Conservation (phyloP, 2,888 invertebrate genomes). For the Drosophila testacea region DNA sequence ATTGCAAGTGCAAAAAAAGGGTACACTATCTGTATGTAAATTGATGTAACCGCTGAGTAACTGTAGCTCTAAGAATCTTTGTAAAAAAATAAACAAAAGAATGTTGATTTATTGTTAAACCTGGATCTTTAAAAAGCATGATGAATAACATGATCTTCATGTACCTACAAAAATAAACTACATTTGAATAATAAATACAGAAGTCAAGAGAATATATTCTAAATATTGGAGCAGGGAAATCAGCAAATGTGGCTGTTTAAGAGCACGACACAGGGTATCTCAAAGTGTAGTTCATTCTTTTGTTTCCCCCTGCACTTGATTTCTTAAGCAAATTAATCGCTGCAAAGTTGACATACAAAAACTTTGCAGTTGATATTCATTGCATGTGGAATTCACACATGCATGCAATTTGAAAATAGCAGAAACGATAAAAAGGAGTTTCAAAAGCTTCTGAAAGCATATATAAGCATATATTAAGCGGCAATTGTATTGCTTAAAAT, state of each 20-base stretch:
- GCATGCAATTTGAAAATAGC: background rate
- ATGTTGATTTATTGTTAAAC: too few species aligned
- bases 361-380: conserved; percentile 20
- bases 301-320: conserved; percentile 15
- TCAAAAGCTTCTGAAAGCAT: background rate
- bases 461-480: background rate
- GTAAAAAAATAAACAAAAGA: too few species aligned
- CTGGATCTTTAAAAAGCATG: too few species aligned
- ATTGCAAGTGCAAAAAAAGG: background rate
- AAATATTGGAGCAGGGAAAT: too few species aligned
- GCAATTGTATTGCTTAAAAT: background rate
- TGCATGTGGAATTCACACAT: background rate
- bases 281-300: background rate
- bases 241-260: too few species aligned
- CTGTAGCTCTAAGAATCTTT: too few species aligned
- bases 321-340: conserved; percentile 47
- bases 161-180: too few species aligned
- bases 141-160: too few species aligned
- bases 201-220: too few species aligned
- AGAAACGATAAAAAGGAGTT: background rate
- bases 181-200: too few species aligned
- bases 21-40: too few species aligned
- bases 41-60: too few species aligned
- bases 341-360: conserved; percentile 28
- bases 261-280: background rate